Evolutionary conservation across 2,888 invertebrate genomes (phyloP).

Genomic region (Erebia ligea): DNA sequence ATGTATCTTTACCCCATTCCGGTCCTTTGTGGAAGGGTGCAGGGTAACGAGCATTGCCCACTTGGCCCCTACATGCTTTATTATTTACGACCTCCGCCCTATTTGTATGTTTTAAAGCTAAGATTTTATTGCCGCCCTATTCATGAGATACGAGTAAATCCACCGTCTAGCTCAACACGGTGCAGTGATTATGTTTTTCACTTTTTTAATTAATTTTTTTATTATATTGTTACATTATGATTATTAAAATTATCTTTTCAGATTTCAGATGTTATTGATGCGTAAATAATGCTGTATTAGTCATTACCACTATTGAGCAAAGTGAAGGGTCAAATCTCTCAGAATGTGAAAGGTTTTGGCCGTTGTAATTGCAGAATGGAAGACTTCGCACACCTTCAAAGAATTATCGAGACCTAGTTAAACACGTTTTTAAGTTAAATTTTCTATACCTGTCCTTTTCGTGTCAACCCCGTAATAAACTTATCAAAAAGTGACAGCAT

Average conservation of each 20-base stretch:
- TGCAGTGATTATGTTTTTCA: conserved; percentile 31
- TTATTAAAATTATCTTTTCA: background rate
- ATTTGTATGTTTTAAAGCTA: conserved; percentile 79
- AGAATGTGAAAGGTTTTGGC: too few relatives aligned
- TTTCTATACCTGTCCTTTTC: too few relatives aligned
- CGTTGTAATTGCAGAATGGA: too few relatives aligned
- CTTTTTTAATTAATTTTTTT: background rate
- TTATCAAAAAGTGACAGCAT: too few relatives aligned
- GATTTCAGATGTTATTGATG: too few relatives aligned
- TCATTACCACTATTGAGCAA: too few relatives aligned
- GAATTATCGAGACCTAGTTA: too few relatives aligned
- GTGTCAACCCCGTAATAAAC: too few relatives aligned
- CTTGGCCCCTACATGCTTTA: conserved; percentile 76
- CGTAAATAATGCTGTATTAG: too few relatives aligned
- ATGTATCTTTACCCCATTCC: conserved; percentile 75
- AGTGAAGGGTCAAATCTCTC: too few relatives aligned
- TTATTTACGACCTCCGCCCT: conserved; percentile 80
- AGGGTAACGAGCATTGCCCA: conserved; percentile 76
- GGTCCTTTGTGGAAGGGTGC: conserved; percentile 74
- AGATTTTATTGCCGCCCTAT: conserved; percentile 79
- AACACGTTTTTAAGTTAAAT: too few relatives aligned
- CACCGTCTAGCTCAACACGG: conserved; percentile 53
- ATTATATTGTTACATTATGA: background rate
- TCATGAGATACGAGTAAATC: conserved; percentile 67
- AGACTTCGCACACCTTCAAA: too few relatives aligned